These are phyloP conservation scores for Paralvinella palmiformis DNA, from an alignment of 1,140 invertebrate genomes.

Conservation along the genomic window DNA sequence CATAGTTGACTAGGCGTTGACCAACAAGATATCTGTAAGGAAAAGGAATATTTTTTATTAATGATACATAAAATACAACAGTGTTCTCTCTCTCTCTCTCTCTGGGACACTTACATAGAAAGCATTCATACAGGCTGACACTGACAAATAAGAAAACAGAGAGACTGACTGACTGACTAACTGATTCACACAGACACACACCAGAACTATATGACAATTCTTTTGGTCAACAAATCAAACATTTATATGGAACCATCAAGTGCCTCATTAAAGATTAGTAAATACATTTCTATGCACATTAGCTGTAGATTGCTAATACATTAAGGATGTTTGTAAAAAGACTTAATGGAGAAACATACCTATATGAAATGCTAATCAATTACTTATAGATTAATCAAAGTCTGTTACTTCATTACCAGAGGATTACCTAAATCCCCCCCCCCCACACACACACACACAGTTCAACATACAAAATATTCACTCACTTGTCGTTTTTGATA, in stretches of 20 bases:
- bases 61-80: not conserved
- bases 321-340: not conserved
- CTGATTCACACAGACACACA: not conserved
- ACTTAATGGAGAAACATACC: not conserved
- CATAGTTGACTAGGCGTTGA: slow-evolving; percentile 89
- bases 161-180: not conserved
- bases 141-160: not conserved
- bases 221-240: not conserved
- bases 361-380: not conserved
- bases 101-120: not conserved
- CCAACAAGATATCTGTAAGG: slow-evolving; percentile 73
- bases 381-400: too few species aligned
- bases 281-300: too few species aligned
- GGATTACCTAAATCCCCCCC: too few species aligned
- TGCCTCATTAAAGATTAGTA: too few species aligned
- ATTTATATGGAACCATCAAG: too few species aligned
- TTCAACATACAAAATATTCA: slow-evolving; percentile 11
- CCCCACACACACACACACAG: not conserved
- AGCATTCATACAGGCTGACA: not conserved
- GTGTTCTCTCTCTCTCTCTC: not conserved
- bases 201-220: not conserved
- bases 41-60: not conserved
- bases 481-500: slow-evolving; percentile 96
- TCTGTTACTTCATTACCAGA: too few species aligned
- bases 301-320: not conserved